These are phyloP conservation scores for Venturia canescens DNA, from an alignment of 1,140 invertebrate genomes.

Conservation along the genomic window DNA sequence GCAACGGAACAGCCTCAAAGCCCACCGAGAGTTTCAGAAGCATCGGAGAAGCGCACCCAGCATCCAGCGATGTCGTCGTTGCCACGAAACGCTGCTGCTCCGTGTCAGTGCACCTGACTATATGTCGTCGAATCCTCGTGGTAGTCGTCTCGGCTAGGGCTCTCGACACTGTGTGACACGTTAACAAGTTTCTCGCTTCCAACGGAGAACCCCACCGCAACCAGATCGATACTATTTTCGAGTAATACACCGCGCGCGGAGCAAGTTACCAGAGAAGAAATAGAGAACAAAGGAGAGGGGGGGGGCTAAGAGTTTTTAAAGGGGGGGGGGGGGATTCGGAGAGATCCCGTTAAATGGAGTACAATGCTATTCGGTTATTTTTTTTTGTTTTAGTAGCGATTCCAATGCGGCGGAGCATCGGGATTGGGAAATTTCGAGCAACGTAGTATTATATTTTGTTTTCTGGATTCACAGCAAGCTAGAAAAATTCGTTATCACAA, in stretches of 20 bases:
- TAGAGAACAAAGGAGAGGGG: conserved; percentile 1
- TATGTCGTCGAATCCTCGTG: not conserved
- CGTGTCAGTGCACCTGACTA: not conserved
- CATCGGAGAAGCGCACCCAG: conserved; percentile 23
- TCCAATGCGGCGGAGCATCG: too few species aligned
- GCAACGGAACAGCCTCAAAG: conserved; percentile 15
- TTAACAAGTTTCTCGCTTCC: conserved; percentile 45
- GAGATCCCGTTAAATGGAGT: too few species aligned
- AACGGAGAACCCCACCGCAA: conserved; percentile 31
- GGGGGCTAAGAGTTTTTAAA: conserved; percentile 37
- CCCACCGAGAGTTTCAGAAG: conserved; percentile 31
- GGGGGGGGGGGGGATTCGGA: too few species aligned
- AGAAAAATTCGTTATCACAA: too few species aligned
- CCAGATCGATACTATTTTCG: conserved; percentile 44
- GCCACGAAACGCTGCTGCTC: conserved; percentile 17
- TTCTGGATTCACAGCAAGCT: too few species aligned
- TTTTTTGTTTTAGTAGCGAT: too few species aligned
- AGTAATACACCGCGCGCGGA: conserved; percentile 36
- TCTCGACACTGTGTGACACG: conserved; percentile 36
- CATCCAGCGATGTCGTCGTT: conserved; percentile 9
- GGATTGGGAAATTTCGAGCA: too few species aligned
- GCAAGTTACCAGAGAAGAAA: conserved; percentile 6
- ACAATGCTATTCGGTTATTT: too few species aligned
- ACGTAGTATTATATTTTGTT: too few species aligned
- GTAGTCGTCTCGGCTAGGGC: conserved; percentile 4